Conservation (phyloP, 2,797 vertebrate genomes). For the Gobionotothen gibberifrons region DNA sequence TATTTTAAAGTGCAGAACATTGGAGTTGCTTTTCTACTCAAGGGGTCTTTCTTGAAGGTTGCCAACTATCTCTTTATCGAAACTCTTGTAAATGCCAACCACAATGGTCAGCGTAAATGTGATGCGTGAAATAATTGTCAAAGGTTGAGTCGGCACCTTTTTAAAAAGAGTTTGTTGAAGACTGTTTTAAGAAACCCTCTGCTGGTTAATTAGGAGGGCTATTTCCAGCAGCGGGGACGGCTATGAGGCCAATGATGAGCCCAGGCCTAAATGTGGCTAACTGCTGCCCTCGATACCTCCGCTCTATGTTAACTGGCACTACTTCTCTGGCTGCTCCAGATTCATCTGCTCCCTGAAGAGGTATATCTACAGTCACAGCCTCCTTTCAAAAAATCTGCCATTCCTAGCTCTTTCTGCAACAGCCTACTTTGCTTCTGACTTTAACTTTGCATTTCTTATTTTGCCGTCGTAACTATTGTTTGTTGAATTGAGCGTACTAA, state of each 20-base stretch:
- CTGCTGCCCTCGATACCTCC: constrained; percentile 51
- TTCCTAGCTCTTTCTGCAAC: constrained; percentile 20
- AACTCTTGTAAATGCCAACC: constrained; percentile 8
- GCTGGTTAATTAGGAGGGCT: constrained; percentile 62
- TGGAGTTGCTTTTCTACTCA: no score
- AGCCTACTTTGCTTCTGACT: constrained; percentile 29
- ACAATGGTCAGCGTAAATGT: constrained; percentile 11
- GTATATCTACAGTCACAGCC: constrained; percentile 37
- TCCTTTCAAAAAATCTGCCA: constrained; percentile 26
- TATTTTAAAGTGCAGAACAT: no score
- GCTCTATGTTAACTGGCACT: constrained; percentile 68
- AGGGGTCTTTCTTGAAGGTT: no score
- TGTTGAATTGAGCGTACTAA: background rate
- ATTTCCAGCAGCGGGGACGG: constrained; percentile 69
- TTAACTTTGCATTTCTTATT: constrained; percentile 18
- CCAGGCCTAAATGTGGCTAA: constrained; percentile 66
- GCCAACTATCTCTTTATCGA: background rate
- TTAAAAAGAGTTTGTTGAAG: constrained; percentile 41
- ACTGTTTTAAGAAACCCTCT: constrained; percentile 39
- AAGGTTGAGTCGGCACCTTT: constrained; percentile 27
- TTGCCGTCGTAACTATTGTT: background rate
- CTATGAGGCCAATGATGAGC: constrained; percentile 51
- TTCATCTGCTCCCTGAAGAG: constrained; percentile 61
- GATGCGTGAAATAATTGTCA: constrained; percentile 16
- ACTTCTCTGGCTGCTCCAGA: constrained; percentile 74